Evolutionary conservation across 2,113 vertebrate species (phyloP).

Genomic region (Erythrocebus patas): DNA sequence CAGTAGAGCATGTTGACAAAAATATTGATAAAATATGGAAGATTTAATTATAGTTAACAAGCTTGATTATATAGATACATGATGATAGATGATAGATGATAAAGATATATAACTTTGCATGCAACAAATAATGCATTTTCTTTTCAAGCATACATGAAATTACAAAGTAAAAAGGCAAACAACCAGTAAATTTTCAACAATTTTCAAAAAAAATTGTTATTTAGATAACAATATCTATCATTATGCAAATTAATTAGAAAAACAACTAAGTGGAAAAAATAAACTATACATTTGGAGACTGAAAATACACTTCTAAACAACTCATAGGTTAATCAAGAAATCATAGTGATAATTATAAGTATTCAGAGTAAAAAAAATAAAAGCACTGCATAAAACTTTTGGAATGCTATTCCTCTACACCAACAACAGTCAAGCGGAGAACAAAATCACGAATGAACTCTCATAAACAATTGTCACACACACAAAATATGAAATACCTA

Average conservation of each 20-base stretch:
- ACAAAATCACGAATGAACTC: too few relatives aligned
- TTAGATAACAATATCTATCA: neutral
- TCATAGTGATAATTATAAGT: neutral
- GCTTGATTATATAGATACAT: neutral
- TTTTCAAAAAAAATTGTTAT: constrained; percentile 15
- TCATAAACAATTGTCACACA: too few relatives aligned
- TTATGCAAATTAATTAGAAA: neutral
- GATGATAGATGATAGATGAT: neutral
- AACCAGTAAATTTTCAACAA: neutral
- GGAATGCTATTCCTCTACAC: too few relatives aligned
- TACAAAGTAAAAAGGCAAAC: neutral
- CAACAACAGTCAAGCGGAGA: neutral
- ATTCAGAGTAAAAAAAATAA: constrained; percentile 29
- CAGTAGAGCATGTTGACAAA: neutral
- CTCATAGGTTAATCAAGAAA: neutral
- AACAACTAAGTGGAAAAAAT: neutral
- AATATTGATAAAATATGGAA: neutral
- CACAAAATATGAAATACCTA: too few relatives aligned
- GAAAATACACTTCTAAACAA: neutral
- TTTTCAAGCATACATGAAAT: neutral
- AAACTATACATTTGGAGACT: neutral
- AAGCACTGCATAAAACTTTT: neutral
- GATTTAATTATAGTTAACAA: neutral
- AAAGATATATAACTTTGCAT: neutral
- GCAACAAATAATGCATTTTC: neutral